phyloP scores from a whole-genome alignment of 2,113 vertebrate species.

The Labrus mixtus region DNA sequence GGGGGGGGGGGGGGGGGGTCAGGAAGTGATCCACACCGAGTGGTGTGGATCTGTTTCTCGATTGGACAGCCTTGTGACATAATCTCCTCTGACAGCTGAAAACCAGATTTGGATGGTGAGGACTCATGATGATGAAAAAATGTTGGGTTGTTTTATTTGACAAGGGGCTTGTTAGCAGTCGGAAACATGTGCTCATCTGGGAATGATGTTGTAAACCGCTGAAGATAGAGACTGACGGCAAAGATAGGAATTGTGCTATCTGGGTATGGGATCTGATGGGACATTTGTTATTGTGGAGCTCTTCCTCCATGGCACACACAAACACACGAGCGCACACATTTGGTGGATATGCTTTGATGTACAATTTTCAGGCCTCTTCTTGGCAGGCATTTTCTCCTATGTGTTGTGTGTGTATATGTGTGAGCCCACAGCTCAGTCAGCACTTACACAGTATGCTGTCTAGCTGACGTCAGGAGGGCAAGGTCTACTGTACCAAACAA shows the following conservation, averaged over 20 bases:
- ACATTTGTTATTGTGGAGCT: constrained; percentile 52
- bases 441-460: constrained; percentile 67
- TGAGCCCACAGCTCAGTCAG: constrained; percentile 66
- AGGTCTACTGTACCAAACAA: constrained; percentile 54
- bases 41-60: constrained; percentile 24
- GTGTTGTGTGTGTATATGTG: constrained; percentile 17
- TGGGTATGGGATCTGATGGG: constrained; percentile 52
- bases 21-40: constrained; percentile 71
- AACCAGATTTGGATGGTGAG: constrained; percentile 53
- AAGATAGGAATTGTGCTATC: constrained; percentile 20
- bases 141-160: constrained; percentile 59
- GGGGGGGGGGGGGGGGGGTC: no score
- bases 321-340: constrained; percentile 28
- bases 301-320: constrained; percentile 28
- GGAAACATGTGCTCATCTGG: constrained; percentile 38
- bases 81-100: constrained; percentile 49
- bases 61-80: constrained; percentile 56
- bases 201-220: constrained; percentile 37
- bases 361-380: constrained; percentile 70
- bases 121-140: constrained; percentile 53
- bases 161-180: constrained; percentile 54
- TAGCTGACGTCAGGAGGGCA: constrained; percentile 76
- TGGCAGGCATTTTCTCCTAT: constrained; percentile 66
- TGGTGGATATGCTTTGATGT: constrained; percentile 69
- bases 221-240: constrained; percentile 37